Evolutionary conservation across 2,113 vertebrate genomes (phyloP).

Genomic region (Austrofundulus limnaeus): DNA sequence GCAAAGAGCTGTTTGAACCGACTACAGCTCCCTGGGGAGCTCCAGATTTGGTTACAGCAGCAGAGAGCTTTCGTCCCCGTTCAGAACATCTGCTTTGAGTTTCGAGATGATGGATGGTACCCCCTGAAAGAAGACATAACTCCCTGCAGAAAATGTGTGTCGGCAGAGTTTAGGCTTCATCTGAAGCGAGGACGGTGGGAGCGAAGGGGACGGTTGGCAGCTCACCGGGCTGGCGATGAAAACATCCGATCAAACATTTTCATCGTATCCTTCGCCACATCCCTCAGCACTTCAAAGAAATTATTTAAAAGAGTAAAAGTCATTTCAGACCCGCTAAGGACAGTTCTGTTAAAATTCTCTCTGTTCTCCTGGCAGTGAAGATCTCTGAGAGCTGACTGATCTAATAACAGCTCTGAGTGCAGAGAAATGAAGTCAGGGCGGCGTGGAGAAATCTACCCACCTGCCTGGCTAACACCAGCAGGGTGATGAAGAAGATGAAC

Average conservation of each 20-base stretch:
- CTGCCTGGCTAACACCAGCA: constrained; percentile 95
- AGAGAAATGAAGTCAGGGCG: not conserved
- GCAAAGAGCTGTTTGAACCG: constrained; percentile 26
- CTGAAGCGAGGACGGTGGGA: constrained; percentile 11
- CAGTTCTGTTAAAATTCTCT: not conserved
- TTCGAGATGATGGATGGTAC: constrained; percentile 58
- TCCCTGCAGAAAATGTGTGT: constrained; percentile 45
- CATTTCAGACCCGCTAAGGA: not conserved
- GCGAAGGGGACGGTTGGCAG: no score
- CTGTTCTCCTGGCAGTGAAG: not conserved
- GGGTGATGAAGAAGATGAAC: constrained; percentile 94
- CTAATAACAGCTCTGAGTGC: not conserved
- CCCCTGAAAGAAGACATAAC: constrained; percentile 34
- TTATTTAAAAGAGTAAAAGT: constrained; percentile 1
- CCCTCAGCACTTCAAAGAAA: constrained; percentile 8
- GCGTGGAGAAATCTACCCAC: constrained; percentile 75
- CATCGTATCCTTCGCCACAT: not conserved
- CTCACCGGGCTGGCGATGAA: not conserved
- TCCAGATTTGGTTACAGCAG: constrained; percentile 19
- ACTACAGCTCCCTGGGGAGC: constrained; percentile 33
- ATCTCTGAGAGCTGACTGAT: not conserved
- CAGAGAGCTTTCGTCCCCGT: constrained; percentile 35
- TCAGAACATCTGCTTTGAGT: constrained; percentile 60
- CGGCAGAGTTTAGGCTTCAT: constrained; percentile 38
- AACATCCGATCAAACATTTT: constrained; percentile 15